Evolutionary conservation across 2,797 vertebrate species (phyloP).

Genomic region (Rhynchotus rufescens): DNA sequence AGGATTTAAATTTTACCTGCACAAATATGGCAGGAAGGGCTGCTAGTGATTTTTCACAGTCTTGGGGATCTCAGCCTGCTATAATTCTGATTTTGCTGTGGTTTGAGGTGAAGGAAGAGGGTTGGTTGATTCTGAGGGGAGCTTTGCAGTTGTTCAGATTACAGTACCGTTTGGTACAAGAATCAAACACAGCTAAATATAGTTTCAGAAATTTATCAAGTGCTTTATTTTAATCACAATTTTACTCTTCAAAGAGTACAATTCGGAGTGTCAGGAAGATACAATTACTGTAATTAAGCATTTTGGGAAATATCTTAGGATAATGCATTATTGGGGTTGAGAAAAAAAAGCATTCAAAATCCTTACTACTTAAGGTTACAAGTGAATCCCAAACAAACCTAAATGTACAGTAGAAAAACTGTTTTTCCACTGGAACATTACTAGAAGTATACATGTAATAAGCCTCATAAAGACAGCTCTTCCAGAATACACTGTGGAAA

Average conservation of each 20-base stretch:
- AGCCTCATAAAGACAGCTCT: background rate
- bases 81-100: background rate
- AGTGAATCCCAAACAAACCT: background rate
- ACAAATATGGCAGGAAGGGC: background rate
- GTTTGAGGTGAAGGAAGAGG: background rate
- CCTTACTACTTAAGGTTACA: background rate
- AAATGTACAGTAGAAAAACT: background rate
- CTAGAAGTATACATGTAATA: background rate
- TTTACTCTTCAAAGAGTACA: background rate
- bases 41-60: background rate
- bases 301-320: background rate
- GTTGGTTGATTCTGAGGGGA: background rate
- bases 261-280: background rate
- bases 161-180: background rate
- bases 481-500: background rate
- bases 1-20: slow-evolving; percentile 6
- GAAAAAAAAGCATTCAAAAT: background rate
- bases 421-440: background rate
- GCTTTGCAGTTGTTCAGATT: background rate
- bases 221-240: background rate
- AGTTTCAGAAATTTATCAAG: background rate
- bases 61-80: background rate
- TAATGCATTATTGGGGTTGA: background rate
- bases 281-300: background rate
- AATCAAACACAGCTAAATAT: background rate